Evolutionary conservation across 30 jellyfish, hydroid and myxozoan species (phyloP), one percentile per base, ranked within the genome.

Genomic region (Haliclystus octoradiatus): DNA sequence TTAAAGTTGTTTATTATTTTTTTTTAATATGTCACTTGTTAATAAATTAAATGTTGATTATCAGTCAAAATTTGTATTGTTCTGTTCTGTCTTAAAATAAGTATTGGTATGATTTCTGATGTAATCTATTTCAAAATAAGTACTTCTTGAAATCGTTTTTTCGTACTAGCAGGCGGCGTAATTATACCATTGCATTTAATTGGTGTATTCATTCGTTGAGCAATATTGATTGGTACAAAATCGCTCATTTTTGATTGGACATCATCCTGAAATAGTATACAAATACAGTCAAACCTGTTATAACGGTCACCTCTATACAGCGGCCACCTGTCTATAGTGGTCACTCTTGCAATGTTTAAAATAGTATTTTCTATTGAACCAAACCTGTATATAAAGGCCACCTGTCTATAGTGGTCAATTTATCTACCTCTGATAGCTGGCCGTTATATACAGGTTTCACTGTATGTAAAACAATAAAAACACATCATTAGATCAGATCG

Each of bases 151-250:
- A 71, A 77, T 60, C 80, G 93, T 62, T 88, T 88, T 71, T 88
- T 88, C 72, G 97, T 75, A 50, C 97, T 88, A 52, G 77, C 76
- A 19, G 97, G 97, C 29, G 97, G 97, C 22, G 97, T 88, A 53
- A 88, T 66, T 26, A 88, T 65, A 7, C 97, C 97, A 40, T 75
- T 75, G 71, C 82, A 88, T 52, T 81, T 88, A 13, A 88, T 82
- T 0, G 60, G 26, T 4, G 96, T 94, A 62, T 94, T 88, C 46
- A 77, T 80, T 64, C 94, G 62, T 33, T 50, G 2, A 69, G 78
- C 34, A 24, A 68, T 82, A 28, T 78, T 88, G 28, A 74, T 74
- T 26, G 86, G 94, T 31, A 73, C 74, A 53, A 78, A 69, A n/a
- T 76, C 72, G 32, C 50, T 80, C 69, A 79, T 12, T 57, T 72